These are phyloP conservation scores for Drosophila orosa DNA, from an alignment of 1,140 invertebrate genomes.

Conservation along the genomic window DNA sequence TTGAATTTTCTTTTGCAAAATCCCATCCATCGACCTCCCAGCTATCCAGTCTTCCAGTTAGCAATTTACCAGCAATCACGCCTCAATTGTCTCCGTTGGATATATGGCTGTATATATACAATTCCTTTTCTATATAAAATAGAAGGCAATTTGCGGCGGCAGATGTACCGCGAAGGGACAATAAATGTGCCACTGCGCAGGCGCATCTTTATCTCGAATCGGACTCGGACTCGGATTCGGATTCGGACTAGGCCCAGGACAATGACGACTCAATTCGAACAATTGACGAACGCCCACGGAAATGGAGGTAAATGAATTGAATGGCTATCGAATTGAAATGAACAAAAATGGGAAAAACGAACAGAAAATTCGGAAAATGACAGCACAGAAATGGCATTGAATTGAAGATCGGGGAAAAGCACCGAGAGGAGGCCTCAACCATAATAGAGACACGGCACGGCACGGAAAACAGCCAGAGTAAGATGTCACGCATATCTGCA, in stretches of 20 bases:
- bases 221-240: conserved; percentile 24
- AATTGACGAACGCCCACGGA: conserved; percentile 68
- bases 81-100: conserved; percentile 62
- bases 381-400: conserved; percentile 19
- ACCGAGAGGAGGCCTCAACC: neutral
- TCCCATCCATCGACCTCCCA: neutral
- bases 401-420: conserved; percentile 26
- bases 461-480: conserved; percentile 32
- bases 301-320: conserved; percentile 52
- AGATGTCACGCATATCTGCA: conserved; percentile 70
- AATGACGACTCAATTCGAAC: conserved; percentile 60
- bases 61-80: conserved; percentile 62
- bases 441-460: conserved; percentile 69
- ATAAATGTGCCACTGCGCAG: conserved; percentile 59
- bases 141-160: conserved; percentile 64
- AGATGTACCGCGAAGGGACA: conserved; percentile 39
- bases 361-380: conserved; percentile 2
- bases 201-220: conserved; percentile 59
- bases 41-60: neutral
- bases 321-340: conserved; percentile 37
- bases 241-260: conserved; percentile 24
- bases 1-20: too few species aligned
- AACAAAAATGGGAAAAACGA: conserved; percentile 13
- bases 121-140: conserved; percentile 7
- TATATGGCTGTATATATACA: conserved; percentile 12